Base-by-base conservation (phyloP, 1,140 invertebrate species). In the Monochamus saltuarius region DNA sequence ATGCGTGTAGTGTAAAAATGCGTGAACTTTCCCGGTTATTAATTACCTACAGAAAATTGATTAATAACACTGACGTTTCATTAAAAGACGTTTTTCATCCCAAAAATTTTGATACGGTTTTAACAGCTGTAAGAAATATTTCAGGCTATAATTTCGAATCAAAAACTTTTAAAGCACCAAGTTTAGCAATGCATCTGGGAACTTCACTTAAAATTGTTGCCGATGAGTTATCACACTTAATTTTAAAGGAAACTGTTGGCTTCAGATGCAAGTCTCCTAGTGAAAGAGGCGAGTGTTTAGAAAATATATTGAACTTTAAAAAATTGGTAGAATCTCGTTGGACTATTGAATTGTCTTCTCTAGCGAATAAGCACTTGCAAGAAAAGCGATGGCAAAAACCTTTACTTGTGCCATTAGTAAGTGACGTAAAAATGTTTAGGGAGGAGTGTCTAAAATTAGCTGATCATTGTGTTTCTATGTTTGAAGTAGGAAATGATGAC, bases 311-410 rank as follows among this genome's bases (percentile, higher is more conserved):
- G 46, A 53, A 65, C 51, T 58, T 65, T 42, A 65, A 65, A 45
- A 45, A 54, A 6, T 40, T 65, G 4, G 46, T 62, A 45, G 40
- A 52, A 29, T 22, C 54, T n/a, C 11, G 64, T n/a, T 65, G 64
- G 64, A 65, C 53, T 55, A 57, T 22, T 9, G 62, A 64, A 67
- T 14, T 67, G 19, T 17, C 43, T 2, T 65, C 59, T 10, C 36
- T 68, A 8, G 66, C 66, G 13, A 65, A 68, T 46, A 68, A 68
- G 52, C 63, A 65, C 22, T 14, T 68, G 8, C 52, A 59, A 49
- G 56, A 68, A 60, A 68, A 65, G 36, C 35, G 47, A 13, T 65
- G 66, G 66, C 56, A 60, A 13, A 68, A 68, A 51, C 66, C 66
- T 14, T 35, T 65, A 37, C 53, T 68, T 37, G 4, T 68, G 36